phyloP scores from a whole-genome alignment of 2,797 vertebrate genomes.

The Pelochelys cantorii region DNA sequence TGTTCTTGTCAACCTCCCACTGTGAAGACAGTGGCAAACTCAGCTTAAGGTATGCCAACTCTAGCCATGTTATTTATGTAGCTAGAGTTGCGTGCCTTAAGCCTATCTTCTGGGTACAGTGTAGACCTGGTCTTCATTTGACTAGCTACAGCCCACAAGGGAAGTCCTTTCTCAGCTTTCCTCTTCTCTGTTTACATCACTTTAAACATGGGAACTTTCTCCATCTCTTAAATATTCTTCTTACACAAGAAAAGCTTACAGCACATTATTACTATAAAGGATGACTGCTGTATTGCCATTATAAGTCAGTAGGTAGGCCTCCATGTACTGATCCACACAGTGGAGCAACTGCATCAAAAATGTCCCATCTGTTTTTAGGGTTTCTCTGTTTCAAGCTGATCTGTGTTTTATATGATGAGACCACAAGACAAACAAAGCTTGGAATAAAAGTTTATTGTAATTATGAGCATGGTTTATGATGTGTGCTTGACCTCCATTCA shows the following conservation, averaged over 20 bases:
- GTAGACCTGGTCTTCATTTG: background rate
- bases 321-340: background rate
- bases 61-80: too few species aligned
- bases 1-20: too few species aligned
- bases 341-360: fast-evolving
- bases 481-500: slow-evolving; percentile 37
- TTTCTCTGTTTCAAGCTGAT: slow-evolving; percentile 35
- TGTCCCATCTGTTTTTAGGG: slow-evolving; percentile 18
- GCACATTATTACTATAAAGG: background rate
- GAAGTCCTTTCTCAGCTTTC: background rate
- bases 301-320: background rate
- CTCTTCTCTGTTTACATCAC: background rate
- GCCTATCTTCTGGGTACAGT: too few species aligned
- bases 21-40: too few species aligned
- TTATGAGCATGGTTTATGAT: slow-evolving; percentile 47
- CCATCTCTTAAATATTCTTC: background rate
- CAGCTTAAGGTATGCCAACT: too few species aligned
- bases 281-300: background rate
- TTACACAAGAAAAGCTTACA: background rate
- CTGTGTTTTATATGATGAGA: slow-evolving; percentile 19
- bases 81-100: too few species aligned
- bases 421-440: slow-evolving; percentile 43
- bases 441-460: slow-evolving; percentile 65
- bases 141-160: background rate
- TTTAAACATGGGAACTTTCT: background rate